Evolutionary conservation across 2,888 invertebrate species (phyloP), one percentile per base, ranked within the genome.

Genomic region (Eupithecia abbreviata): DNA sequence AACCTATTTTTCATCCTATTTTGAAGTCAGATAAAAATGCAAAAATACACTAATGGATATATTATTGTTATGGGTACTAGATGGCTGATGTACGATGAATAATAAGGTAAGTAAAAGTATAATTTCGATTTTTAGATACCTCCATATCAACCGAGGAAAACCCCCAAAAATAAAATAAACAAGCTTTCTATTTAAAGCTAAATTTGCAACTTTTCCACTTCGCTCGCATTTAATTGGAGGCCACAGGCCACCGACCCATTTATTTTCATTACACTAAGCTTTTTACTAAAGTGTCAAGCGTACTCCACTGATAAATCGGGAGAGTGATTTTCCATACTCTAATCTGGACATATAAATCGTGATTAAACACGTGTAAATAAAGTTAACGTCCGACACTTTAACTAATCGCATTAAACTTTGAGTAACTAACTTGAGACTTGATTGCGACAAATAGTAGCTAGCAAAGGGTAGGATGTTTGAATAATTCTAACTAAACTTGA

Each of bases 211-310:
- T 45, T 68, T 68, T 68, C 68, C 68, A 68, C 68, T 45, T 18
- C 68, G 15, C 10, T 45, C 67, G 15, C 41, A 76, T 75, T 73
- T 73, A 69, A 73, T 75, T 66, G 62, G 55, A 71, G 45, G 47
- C 58, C 41, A 72, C 73, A 77, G 79, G 77, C 77, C 74, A 79
- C 77, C 74, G 73, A 77, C 73, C 81, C 82, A 84, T 87, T 83
- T 9, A 82, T 86, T 83, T 83, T 82, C 84, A 87, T 86, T 86
- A 82, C 82, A 72, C 69, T 55, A 66, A 69, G 69, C 47, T 47
- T 49, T 42, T 72, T 70, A 76, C 77, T 74, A 79, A 75, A 81
- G 77, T 69, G 77, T 77, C 76, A 83, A 80, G 77, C 75, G 75
- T 75, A 75, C 77, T 82, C 77, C 67, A 82, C 76, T 82, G 79